Conservation (phyloP, 2,888 invertebrate genomes). For the Thereva unica region DNA sequence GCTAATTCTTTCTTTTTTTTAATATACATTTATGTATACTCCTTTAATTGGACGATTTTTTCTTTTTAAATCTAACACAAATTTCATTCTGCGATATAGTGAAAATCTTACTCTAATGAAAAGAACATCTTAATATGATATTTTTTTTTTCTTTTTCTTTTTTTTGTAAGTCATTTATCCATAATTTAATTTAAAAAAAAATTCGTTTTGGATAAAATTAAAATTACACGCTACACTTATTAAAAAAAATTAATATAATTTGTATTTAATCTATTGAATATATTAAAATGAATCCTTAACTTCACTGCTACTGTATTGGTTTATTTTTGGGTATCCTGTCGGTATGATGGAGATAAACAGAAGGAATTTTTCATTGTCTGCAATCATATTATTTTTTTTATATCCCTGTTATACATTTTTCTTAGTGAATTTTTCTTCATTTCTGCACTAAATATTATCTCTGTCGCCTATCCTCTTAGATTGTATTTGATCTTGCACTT, state of each 20-base stretch:
- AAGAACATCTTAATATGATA: slow-evolving; percentile 17
- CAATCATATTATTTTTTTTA: slow-evolving; percentile 18
- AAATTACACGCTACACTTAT: slow-evolving; percentile 34
- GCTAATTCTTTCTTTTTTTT: slow-evolving; percentile 26
- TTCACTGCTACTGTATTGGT: background rate
- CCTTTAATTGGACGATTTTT: slow-evolving; percentile 32
- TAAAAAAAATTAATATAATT: slow-evolving; percentile 22
- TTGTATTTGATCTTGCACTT: slow-evolving; percentile 35
- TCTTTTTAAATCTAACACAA: slow-evolving; percentile 24
- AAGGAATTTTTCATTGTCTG: slow-evolving; percentile 26
- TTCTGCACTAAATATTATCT: slow-evolving; percentile 33
- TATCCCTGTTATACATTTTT: slow-evolving; percentile 29
- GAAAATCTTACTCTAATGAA: slow-evolving; percentile 9
- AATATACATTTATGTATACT: slow-evolving; percentile 34
- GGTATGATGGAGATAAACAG: slow-evolving; percentile 5
- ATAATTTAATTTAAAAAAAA: slow-evolving; percentile 18
- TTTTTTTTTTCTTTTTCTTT: too few relatives aligned
- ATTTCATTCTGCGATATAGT: slow-evolving; percentile 14
- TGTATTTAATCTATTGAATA: slow-evolving; percentile 20
- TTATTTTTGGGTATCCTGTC: slow-evolving; percentile 31
- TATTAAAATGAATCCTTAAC: slow-evolving; percentile 29
- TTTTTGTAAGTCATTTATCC: slow-evolving; percentile 26
- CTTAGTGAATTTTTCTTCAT: slow-evolving; percentile 31
- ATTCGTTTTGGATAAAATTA: slow-evolving; percentile 17
- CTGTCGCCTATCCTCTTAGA: slow-evolving; percentile 30